Conservation (phyloP, 2,888 invertebrate species). For the Plagiodera versicolora region DNA sequence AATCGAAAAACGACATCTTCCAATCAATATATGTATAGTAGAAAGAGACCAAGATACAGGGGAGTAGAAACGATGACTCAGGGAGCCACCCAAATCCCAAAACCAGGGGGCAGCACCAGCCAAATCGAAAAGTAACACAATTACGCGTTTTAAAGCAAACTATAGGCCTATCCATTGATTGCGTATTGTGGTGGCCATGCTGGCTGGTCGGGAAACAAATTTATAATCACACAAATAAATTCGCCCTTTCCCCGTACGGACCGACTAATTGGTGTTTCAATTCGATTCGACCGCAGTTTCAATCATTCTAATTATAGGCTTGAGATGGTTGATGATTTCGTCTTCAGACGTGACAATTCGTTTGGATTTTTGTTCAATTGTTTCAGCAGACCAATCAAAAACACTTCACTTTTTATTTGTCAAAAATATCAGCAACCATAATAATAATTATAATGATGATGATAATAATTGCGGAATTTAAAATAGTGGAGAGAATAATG, state of each 20-base stretch:
- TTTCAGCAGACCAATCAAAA: too few species aligned
- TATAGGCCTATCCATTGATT: conserved; percentile 38
- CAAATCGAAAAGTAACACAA: conserved; percentile 39
- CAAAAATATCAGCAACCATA: too few species aligned
- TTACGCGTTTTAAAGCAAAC: conserved; percentile 42
- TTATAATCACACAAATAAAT: conserved; percentile 39
- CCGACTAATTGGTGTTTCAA: conserved; percentile 28
- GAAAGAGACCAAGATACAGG: not conserved
- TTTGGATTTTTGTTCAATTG: not conserved
- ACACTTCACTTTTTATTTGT: too few species aligned
- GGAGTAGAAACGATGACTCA: not conserved
- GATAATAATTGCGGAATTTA: too few species aligned
- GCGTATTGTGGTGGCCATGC: conserved; percentile 42
- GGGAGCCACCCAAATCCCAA: conserved; percentile 17
- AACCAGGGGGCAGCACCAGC: conserved; percentile 20
- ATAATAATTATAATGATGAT: too few species aligned
- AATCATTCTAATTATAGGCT: conserved; percentile 18
- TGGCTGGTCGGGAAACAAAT: conserved; percentile 29
- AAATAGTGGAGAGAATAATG: too few species aligned
- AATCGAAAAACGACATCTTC: too few species aligned
- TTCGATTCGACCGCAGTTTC: conserved; percentile 19
- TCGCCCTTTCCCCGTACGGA: conserved; percentile 20
- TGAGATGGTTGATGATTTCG: not conserved
- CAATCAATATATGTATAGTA: too few species aligned
- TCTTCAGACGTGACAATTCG: not conserved